Base-by-base conservation (phyloP, 2,888 invertebrate genomes). In the Drosophila prolongata region DNA sequence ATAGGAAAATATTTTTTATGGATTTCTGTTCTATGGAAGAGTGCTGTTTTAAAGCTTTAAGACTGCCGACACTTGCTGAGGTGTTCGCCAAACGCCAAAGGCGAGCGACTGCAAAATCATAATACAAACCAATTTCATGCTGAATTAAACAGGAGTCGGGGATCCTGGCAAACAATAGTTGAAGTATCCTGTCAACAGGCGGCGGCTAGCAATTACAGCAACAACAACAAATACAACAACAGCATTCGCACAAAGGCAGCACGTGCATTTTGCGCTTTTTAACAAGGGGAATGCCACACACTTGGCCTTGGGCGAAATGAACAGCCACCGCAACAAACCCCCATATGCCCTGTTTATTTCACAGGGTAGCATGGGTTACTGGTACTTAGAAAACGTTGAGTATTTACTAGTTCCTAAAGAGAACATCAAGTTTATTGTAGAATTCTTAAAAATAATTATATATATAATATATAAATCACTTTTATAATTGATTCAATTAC, bases 81-180 rank as follows among this genome's bases (percentile, higher is more conserved):
- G 84, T 89, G 84, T 84, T 77, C 68, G 35, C 66, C 38, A 75
- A 42, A 11, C 30, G 87, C 84, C 87, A 49, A 50, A 37, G 80
- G 84, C 87, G 34, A 56, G 58, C 69, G 78, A 80, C 71, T 79
- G 83, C 75, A 64, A 88, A 89, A 89, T 89, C 84, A 83, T 87
- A 90, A 87, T 79, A 82, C 87, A 85, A 91, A 91, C 86, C 90
- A 90, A 90, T 90, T 90, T 90, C 87, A 90, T 88, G 91, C 90
- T 91, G 90, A 90, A 90, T 91, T 90, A 89, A 91, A 83, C 87
- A 67, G 73, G 72, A 76, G 79, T 30, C 4, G 27, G 44, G 46
- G 44, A 27, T 37, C 11, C 75, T 53, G 75, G 38, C 46, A 42
- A 91, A 91, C 90, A 91, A 90, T 90, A 90, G 90, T 90, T 91